These are phyloP conservation scores for Blastobasis adustella DNA, from an alignment of 2,888 invertebrate species.

Conservation along the genomic window DNA sequence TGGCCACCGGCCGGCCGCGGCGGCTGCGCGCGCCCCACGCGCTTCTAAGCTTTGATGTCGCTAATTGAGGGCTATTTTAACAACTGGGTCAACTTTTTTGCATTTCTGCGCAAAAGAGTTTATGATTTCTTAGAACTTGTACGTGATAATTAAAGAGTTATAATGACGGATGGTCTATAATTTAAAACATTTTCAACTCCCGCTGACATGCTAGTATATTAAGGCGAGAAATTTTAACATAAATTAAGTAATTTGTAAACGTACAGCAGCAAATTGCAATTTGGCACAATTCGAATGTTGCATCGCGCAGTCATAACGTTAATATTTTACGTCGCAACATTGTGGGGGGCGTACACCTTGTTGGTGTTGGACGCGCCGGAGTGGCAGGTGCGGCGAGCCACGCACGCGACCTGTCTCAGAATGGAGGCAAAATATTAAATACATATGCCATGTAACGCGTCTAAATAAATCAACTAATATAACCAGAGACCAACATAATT, in stretches of 20 bases:
- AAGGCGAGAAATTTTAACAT: background rate
- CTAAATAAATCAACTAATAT: background rate
- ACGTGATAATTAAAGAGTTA: background rate
- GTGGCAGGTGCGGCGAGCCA: constrained; percentile 38
- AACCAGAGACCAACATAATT: too few relatives aligned
- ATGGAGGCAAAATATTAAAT: constrained; percentile 2
- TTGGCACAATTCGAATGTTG: constrained; percentile 4
- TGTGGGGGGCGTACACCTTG: constrained; percentile 24
- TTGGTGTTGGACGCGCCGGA: constrained; percentile 43
- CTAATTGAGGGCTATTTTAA: constrained; percentile 2
- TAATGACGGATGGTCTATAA: background rate
- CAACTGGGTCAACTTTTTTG: constrained; percentile 2
- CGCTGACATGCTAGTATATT: too few relatives aligned
- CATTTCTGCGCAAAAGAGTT: background rate
- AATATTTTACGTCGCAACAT: constrained; percentile 16
- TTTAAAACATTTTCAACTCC: too few relatives aligned
- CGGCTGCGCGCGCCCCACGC: background rate
- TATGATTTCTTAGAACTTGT: background rate
- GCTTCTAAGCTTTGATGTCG: constrained; percentile 2
- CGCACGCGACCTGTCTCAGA: background rate
- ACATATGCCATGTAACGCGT: background rate
- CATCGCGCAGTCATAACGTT: background rate
- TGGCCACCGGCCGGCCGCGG: background rate
- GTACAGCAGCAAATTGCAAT: background rate
- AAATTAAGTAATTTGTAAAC: background rate